phyloP scores from a whole-genome alignment of 1,140 invertebrate genomes.

The Chrysoperla carnea region DNA sequence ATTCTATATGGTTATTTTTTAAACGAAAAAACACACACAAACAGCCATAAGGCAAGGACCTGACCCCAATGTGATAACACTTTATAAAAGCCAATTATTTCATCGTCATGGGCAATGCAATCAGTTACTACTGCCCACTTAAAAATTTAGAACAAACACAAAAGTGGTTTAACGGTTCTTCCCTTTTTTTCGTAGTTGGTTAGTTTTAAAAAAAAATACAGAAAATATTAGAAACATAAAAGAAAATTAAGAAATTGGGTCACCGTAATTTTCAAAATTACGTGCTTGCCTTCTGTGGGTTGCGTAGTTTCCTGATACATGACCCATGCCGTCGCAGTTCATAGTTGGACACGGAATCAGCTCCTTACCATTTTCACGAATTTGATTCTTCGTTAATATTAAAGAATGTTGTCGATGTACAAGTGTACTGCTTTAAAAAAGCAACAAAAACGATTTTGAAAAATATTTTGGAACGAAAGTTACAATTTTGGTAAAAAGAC shows the following conservation, averaged over 20 bases:
- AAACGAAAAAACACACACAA: not conserved
- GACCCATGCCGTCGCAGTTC: constrained; percentile 61
- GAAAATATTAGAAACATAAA: no score
- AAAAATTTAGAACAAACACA: no score
- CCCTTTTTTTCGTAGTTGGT: no score
- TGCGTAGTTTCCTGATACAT: constrained; percentile 71
- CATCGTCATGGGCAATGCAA: not conserved
- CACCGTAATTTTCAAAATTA: not conserved
- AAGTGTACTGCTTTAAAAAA: constrained; percentile 6
- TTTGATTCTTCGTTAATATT: constrained; percentile 25
- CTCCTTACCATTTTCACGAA: constrained; percentile 43
- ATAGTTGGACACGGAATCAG: constrained; percentile 54
- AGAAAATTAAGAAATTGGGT: no score
- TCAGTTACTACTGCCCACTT: no score
- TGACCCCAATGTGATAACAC: constrained; percentile 24
- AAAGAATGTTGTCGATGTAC: constrained; percentile 23
- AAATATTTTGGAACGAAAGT: no score
- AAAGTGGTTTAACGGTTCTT: no score
- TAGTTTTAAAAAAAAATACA: no score
- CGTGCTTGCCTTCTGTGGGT: constrained; percentile 47
- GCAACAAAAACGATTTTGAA: not conserved
- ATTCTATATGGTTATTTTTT: no score
- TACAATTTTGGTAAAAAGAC: no score
- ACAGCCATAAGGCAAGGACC: constrained; percentile 10
- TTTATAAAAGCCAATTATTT: constrained; percentile 22